Percentiles rank a stretch among this genome's conserved stretches.
These are phyloP conservation scores for Trichosurus vulpecula DNA, from an alignment of 2,797 vertebrate species.

Conservation along the genomic window DNA sequence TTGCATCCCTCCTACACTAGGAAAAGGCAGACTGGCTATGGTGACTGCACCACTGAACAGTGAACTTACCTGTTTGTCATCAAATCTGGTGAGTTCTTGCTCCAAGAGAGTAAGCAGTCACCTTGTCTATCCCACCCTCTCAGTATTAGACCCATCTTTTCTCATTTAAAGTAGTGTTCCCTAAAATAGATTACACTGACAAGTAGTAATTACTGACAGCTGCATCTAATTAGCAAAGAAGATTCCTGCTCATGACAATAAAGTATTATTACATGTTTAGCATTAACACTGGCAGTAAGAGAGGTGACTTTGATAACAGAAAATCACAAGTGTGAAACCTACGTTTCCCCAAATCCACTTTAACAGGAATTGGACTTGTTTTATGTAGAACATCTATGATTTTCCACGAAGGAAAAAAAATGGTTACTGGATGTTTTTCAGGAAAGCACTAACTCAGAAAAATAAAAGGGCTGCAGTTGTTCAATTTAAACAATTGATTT, in stretches of 20 bases:
- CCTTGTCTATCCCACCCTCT: slow-evolving; percentile 68
- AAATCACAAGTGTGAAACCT: slow-evolving; percentile 46
- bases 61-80: slow-evolving; percentile 34
- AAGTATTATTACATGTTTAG: slow-evolving; percentile 78
- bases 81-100: slow-evolving; percentile 31
- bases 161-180: slow-evolving; percentile 75
- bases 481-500: slow-evolving; percentile 31
- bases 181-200: slow-evolving; percentile 77
- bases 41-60: neutral
- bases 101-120: slow-evolving; percentile 66
- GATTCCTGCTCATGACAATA: slow-evolving; percentile 76
- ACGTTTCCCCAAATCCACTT: slow-evolving; percentile 26
- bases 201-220: slow-evolving; percentile 79
- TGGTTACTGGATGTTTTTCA: slow-evolving; percentile 53
- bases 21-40: slow-evolving; percentile 35
- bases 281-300: slow-evolving; percentile 57
- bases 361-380: slow-evolving; percentile 67
- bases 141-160: slow-evolving; percentile 70
- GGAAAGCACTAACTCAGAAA: slow-evolving; percentile 53
- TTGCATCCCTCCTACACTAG: neutral
- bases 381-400: slow-evolving; percentile 65
- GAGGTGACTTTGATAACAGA: slow-evolving; percentile 77
- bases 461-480: slow-evolving; percentile 19
- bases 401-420: slow-evolving; percentile 67
- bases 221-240: slow-evolving; percentile 79